Base-by-base conservation (phyloP, 2,888 invertebrate genomes). In the Branchellion lobata region DNA sequence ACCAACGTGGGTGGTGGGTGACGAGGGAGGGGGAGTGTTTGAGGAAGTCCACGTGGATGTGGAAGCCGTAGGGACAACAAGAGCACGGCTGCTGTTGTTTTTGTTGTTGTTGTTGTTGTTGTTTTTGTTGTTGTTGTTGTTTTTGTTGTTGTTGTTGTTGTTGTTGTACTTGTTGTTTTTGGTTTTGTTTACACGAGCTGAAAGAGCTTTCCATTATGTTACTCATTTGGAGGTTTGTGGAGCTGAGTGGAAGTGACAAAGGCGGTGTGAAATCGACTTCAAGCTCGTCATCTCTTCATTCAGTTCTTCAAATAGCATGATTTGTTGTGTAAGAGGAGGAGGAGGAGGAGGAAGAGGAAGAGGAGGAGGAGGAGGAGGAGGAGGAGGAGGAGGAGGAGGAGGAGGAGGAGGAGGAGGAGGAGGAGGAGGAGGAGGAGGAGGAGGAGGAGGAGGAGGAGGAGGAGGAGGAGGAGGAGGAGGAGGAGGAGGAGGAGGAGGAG, bases 21-120 rank as follows among this genome's bases (percentile, higher is more conserved):
- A 8, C 5, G 14, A 57, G 61, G n/a, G 61, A 57, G 3, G 11
- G 61, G n/a, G n/a, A n/a, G n/a, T n/a, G n/a, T n/a, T n/a, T n/a
- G n/a, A 95, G 93, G 87, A 95, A 95, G 87, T 93, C 94, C 86
- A 93, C 89, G 87, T 94, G 94, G 85, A 95, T 93, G 89, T 95
- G 94, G 88, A 93, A 94, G 76, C 95, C 95, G 89, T 94, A 94
- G 8, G 94, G 95, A 87, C 94, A 94, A 87, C 94, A 94, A 78
- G 90, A 90, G 87, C 94, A 94, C 24, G 61, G n/a, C 8, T 3
- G n/a, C 21, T 8, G 61, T 18, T 57, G 61, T 40, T 40, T 5
- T 40, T 40, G 40, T 8, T 40, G 40, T 8, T 5, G 40, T 8
- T 40, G 40, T 5, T 40, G 40, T 40, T 14, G 8, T 8, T 8